Evolutionary conservation across 2,888 invertebrate species (phyloP), one percentile per base, ranked within the genome.

Genomic region (Trachelus tabidus): DNA sequence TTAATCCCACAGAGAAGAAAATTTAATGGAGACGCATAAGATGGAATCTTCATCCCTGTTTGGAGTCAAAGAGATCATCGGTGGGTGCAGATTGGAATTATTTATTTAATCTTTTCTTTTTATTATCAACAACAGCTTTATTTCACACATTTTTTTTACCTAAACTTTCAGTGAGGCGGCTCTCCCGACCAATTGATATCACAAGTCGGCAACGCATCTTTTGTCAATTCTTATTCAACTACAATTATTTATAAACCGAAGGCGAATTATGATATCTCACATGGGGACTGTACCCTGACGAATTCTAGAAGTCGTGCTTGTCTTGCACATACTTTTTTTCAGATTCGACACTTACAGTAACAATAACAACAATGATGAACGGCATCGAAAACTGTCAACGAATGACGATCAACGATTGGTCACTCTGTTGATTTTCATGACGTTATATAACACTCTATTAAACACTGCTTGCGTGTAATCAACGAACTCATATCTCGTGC

Each of bases 281-380:
- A 23, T 9, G 23, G 23, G 23, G 1, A 56, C 23, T 1, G 23
- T 2, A 40, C 1, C 56, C 2, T 23, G 9, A 23, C 0, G 56
- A 56, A 23, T 23, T 56, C 56, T 23, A 56, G 23, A 56, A 23
- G 2, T 56, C 40, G 23, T 23, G 40, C 40, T 6, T 9, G 23
- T 23, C 23, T 23, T 56, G 23, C 23, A 23, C 56, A 56, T 56
- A 23, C 6, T 6, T 6, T 56, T 40, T 56, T 23, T 9, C 56
- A 56, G 56, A 71, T 23, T n/a, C 23, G 15, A 86, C 85, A 82
- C 84, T 84, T 87, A 87, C 86, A 86, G 85, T 86, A 87, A 89
- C 88, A 87, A 87, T 88, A 87, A 87, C 85, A 86, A 89, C 85
- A 85, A 81, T 85, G 84, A 87, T 84, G 12, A 71, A 12, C 12